phyloP scores from a whole-genome alignment of 2,797 vertebrate species.

The Avahi laniger region DNA sequence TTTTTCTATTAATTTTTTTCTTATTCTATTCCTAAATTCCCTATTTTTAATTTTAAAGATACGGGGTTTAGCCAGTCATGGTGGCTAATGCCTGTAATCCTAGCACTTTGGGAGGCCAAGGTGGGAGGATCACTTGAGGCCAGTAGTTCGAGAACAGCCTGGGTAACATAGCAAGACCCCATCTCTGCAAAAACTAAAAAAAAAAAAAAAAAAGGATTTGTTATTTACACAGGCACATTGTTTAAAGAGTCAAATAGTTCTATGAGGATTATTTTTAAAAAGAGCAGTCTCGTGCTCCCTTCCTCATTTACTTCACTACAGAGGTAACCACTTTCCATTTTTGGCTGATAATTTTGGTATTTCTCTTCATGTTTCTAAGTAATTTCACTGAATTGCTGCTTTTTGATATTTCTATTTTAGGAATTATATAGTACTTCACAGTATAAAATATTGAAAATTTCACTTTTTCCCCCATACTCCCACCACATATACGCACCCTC shows the following conservation, averaged over 20 bases:
- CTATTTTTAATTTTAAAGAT: neutral
- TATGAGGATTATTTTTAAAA: neutral
- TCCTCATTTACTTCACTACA: neutral
- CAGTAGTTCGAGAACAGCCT: neutral
- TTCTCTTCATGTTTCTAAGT: neutral
- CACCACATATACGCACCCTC: neutral
- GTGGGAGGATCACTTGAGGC: neutral
- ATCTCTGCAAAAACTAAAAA: neutral
- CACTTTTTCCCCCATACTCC: neutral
- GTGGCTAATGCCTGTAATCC: neutral
- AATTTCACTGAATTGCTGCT: neutral
- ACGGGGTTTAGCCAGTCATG: neutral
- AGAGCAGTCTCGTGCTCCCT: neutral
- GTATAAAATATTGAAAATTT: neutral
- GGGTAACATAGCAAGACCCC: neutral
- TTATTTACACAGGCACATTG: neutral
- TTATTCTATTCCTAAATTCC: neutral
- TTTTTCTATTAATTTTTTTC: neutral
- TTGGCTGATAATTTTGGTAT: neutral
- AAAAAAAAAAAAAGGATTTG: neutral
- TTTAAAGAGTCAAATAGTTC: neutral
- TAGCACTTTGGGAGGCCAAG: neutral
- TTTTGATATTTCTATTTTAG: neutral
- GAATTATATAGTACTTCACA: neutral
- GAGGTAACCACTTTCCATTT: neutral